Evolutionary conservation across 2,888 invertebrate species (phyloP).

Genomic region (Acrobasis repandana): DNA sequence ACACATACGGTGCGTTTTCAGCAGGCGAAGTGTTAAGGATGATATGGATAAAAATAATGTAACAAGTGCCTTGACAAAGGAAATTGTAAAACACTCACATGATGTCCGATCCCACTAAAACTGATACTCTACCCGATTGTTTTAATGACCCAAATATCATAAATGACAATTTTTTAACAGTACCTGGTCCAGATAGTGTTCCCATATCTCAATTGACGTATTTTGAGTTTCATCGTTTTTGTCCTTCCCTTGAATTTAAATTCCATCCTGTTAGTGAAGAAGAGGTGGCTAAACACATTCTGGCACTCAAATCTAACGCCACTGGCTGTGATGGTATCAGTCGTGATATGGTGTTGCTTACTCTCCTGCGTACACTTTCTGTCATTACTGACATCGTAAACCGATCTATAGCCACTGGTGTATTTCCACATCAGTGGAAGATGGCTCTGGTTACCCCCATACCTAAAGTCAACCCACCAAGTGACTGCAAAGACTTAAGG

Average conservation of each 20-base stretch:
- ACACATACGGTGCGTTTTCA: too few relatives aligned
- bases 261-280: not conserved
- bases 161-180: constrained; percentile 14
- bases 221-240: not conserved
- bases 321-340: not conserved
- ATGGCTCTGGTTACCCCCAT: not conserved
- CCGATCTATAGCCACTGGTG: not conserved
- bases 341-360: not conserved
- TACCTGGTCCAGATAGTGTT: not conserved
- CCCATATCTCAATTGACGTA: not conserved
- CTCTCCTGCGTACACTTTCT: not conserved
- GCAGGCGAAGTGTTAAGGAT: too few relatives aligned
- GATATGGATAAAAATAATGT: too few relatives aligned
- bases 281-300: not conserved
- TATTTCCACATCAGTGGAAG: not conserved
- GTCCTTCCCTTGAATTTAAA: not conserved
- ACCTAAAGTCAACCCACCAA: not conserved
- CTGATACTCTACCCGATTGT: constrained; percentile 6
- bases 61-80: too few relatives aligned
- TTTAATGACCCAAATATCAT: constrained; percentile 17
- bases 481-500: not conserved
- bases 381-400: not conserved
- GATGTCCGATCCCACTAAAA: not conserved
- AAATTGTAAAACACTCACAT: too few relatives aligned
- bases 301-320: not conserved